Conservation (phyloP, 1,140 invertebrate genomes). For the Chelonus insularis region DNA sequence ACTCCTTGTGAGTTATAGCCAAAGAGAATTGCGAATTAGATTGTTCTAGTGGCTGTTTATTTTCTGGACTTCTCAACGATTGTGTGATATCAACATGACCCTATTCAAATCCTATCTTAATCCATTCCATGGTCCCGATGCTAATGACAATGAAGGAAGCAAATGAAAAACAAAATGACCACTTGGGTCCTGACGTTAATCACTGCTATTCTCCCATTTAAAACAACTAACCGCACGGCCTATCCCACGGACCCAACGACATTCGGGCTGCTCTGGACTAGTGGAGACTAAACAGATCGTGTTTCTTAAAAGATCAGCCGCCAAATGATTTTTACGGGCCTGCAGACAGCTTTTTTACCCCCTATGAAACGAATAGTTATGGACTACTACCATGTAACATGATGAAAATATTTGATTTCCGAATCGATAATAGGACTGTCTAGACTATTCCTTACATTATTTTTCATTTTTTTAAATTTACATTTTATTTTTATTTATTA, state of each 20-base stretch:
- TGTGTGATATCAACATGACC: no score
- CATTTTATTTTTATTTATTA: no score
- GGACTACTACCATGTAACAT: no score
- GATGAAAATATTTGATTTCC: no score
- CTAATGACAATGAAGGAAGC: conserved; percentile 31
- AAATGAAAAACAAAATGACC: conserved; percentile 32
- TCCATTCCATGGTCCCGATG: not conserved
- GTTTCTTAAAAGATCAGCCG: conserved; percentile 46
- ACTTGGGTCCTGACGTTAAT: conserved; percentile 22
- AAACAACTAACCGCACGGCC: conserved; percentile 29
- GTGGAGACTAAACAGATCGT: conserved; percentile 48
- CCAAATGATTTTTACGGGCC: conserved; percentile 41
- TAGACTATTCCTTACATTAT: no score
- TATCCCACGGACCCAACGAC: conserved; percentile 13
- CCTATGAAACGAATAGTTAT: no score
- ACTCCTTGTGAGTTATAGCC: no score
- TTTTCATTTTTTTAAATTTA: no score
- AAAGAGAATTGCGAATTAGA: no score
- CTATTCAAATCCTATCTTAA: not conserved
- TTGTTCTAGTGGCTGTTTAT: no score
- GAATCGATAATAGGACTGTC: conserved; percentile 17
- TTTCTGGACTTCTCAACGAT: no score
- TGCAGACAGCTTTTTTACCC: conserved; percentile 36
- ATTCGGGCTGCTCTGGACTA: conserved; percentile 17
- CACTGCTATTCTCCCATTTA: conserved; percentile 4